Evolutionary conservation across 1,140 invertebrate genomes (phyloP).

Genomic region (Ooceraea biroi): DNA sequence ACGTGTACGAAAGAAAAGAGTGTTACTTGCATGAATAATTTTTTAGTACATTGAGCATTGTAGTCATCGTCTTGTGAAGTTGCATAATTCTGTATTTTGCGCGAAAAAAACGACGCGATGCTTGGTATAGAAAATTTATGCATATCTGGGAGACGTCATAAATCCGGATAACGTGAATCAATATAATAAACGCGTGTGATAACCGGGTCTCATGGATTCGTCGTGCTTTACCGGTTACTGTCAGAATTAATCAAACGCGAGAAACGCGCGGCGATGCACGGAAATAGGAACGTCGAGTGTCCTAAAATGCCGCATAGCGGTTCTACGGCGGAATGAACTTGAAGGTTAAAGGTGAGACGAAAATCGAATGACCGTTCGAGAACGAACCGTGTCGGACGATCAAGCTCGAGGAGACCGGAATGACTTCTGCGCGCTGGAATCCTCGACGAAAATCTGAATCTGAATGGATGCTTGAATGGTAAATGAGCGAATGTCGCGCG

Average conservation of each 20-base stretch:
- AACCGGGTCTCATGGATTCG: constrained; percentile 24
- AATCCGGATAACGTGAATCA: constrained; percentile 44
- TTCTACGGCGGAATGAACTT: not conserved
- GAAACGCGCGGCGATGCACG: not conserved
- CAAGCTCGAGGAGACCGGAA: not conserved
- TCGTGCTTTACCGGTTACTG: constrained; percentile 15
- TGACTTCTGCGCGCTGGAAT: constrained; percentile 11
- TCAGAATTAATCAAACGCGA: constrained; percentile 31
- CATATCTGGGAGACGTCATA: not conserved
- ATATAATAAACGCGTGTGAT: constrained; percentile 46
- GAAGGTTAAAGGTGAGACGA: constrained; percentile 30
- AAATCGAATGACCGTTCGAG: constrained; percentile 42
- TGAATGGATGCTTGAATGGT: constrained; percentile 12
- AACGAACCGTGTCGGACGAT: not conserved
- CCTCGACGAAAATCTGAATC: constrained; percentile 20
- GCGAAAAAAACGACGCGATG: constrained; percentile 21
- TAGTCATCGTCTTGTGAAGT: not conserved
- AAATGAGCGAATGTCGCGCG: constrained; percentile 15
- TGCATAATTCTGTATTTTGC: constrained; percentile 25
- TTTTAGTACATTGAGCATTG: not conserved
- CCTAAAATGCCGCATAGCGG: constrained; percentile 32
- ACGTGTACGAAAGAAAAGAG: not conserved
- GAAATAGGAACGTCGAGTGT: not conserved
- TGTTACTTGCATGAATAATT: not conserved
- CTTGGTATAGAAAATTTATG: constrained; percentile 33